Evolutionary conservation across 2,113 vertebrate genomes (phyloP).

Genomic region (Tichodroma muraria): DNA sequence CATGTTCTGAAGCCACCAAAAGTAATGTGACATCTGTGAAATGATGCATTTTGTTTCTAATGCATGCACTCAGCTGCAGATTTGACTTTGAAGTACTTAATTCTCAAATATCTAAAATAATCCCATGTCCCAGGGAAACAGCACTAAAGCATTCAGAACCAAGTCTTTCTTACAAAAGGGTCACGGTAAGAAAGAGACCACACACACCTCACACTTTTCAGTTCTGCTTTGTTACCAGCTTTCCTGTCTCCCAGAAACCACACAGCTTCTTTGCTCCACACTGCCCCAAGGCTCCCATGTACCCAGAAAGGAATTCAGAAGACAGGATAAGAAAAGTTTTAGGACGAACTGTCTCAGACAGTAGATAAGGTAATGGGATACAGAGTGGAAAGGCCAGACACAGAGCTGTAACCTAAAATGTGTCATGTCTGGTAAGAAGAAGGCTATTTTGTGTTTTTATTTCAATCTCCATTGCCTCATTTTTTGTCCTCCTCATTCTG

Average conservation of each 20-base stretch:
- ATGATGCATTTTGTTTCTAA: conserved; percentile 35
- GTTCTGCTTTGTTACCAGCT: neutral
- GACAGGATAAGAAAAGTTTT: neutral
- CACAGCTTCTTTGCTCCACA: neutral
- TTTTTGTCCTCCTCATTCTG: neutral
- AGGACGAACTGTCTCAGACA: neutral
- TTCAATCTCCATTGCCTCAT: neutral
- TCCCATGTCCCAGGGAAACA: neutral
- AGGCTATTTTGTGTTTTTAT: neutral
- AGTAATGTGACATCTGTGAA: neutral
- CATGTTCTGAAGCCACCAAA: neutral
- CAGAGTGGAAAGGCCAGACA: neutral
- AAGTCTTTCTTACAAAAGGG: fast-evolving
- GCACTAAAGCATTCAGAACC: neutral
- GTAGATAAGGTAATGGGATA: neutral
- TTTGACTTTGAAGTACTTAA: conserved; percentile 27
- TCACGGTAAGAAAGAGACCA: neutral
- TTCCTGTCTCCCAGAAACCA: neutral
- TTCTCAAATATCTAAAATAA: conserved; percentile 21
- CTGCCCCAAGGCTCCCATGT: neutral
- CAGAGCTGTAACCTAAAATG: neutral
- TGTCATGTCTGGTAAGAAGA: neutral
- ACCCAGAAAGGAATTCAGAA: neutral
- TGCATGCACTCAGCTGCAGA: conserved; percentile 12
- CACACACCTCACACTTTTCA: neutral